phyloP scores from a whole-genome alignment of 2,113 vertebrate species.

The Propithecus coquereli region DNA sequence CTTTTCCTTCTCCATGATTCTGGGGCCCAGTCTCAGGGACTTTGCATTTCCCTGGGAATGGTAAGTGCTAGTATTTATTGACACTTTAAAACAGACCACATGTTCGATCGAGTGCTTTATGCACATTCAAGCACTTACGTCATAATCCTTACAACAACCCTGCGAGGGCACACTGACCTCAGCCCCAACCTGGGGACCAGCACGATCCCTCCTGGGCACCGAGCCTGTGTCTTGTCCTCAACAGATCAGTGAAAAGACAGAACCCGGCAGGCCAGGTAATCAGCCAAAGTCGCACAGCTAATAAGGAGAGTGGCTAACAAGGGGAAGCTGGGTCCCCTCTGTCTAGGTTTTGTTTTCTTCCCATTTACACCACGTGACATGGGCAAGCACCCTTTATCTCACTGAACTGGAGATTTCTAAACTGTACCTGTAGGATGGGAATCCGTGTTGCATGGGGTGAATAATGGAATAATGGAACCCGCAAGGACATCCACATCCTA shows the following conservation, averaged over 20 bases:
- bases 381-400: background rate
- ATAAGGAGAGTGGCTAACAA: accelerated
- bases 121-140: too few species aligned
- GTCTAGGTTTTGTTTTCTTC: background rate
- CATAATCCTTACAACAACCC: background rate
- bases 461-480: background rate
- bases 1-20: accelerated
- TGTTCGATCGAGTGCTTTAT: too few species aligned
- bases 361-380: background rate
- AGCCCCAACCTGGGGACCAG: background rate
- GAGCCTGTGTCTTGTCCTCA: background rate
- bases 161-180: background rate
- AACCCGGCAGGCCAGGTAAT: background rate
- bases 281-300: background rate
- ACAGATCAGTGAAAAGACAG: background rate
- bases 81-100: background rate
- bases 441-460: accelerated
- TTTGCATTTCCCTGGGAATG: background rate
- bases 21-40: too few species aligned
- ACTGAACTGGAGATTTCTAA: background rate
- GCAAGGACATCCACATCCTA: background rate
- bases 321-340: background rate
- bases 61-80: background rate
- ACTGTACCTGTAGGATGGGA: background rate
- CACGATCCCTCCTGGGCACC: accelerated